Evolutionary conservation across 2,797 vertebrate species (phyloP).

Genomic region (Thunnus albacares): DNA sequence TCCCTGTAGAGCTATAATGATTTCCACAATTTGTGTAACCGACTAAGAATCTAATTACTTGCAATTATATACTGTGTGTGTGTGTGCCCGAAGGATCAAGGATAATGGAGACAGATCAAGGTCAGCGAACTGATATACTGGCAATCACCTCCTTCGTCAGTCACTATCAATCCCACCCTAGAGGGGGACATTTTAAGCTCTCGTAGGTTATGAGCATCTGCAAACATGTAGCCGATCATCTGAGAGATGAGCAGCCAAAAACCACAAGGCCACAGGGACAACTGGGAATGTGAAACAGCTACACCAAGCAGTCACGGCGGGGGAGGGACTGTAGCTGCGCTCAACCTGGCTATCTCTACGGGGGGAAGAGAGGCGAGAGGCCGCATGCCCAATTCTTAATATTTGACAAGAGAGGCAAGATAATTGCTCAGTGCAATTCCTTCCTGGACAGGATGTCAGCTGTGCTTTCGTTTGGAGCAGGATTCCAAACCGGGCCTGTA

Average conservation of each 20-base stretch:
- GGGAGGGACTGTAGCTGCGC: slow-evolving; percentile 38
- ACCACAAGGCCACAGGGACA: slow-evolving; percentile 59
- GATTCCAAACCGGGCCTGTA: slow-evolving; percentile 61
- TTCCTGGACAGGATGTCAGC: slow-evolving; percentile 77
- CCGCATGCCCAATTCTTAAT: slow-evolving; percentile 65
- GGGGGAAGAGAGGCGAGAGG: slow-evolving; percentile 60
- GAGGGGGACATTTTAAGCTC: slow-evolving; percentile 46
- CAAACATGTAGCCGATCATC: slow-evolving; percentile 59
- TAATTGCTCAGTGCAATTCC: slow-evolving; percentile 73
- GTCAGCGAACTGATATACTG: slow-evolving; percentile 48
- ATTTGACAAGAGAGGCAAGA: slow-evolving; percentile 75
- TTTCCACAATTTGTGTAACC: slow-evolving; percentile 60
- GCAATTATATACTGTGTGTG: slow-evolving; percentile 35
- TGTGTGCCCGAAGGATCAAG: slow-evolving; percentile 47
- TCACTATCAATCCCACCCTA: slow-evolving; percentile 49
- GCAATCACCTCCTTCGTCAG: slow-evolving; percentile 32
- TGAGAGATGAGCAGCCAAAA: slow-evolving; percentile 57
- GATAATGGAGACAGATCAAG: slow-evolving; percentile 56
- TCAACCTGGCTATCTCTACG: slow-evolving; percentile 69
- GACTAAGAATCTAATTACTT: slow-evolving; percentile 64
- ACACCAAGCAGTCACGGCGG: slow-evolving; percentile 36
- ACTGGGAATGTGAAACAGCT: slow-evolving; percentile 70
- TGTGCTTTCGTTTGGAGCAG: slow-evolving; percentile 69
- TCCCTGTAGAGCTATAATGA: slow-evolving; percentile 54
- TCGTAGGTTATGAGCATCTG: slow-evolving; percentile 48